These are phyloP conservation scores for Oncopeltus fasciatus DNA, from an alignment of 1,140 invertebrate genomes.

Conservation along the genomic window DNA sequence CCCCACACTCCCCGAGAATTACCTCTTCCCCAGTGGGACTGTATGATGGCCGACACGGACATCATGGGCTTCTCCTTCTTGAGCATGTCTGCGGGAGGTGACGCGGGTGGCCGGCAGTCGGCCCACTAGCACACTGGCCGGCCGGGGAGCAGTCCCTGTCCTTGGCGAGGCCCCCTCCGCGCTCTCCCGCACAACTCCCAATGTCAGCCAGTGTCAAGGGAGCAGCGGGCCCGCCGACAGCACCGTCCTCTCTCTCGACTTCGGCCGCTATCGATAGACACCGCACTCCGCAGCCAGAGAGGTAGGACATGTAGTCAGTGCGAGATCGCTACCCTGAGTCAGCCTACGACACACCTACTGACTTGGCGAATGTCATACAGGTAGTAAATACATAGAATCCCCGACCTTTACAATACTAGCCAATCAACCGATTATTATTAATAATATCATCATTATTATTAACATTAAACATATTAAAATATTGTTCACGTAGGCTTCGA, in stretches of 20 bases:
- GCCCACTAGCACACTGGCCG: constrained; percentile 4
- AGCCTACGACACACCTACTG: too few species aligned
- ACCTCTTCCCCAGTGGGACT: constrained; percentile 24
- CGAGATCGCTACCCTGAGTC: too few species aligned
- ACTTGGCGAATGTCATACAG: too few species aligned
- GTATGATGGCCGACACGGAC: constrained; percentile 65
- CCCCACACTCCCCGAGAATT: too few species aligned
- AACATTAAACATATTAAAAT: too few species aligned
- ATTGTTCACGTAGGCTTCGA: too few species aligned
- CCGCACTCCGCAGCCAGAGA: neutral
- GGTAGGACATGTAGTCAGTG: too few species aligned
- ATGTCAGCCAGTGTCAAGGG: too few species aligned
- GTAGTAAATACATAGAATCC: too few species aligned
- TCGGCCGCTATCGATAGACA: neutral
- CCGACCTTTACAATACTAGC: too few species aligned
- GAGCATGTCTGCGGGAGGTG: constrained; percentile 36
- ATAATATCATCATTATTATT: too few species aligned
- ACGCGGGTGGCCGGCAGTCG: neutral
- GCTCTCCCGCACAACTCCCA: neutral
- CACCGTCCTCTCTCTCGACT: neutral
- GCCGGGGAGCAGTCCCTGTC: neutral
- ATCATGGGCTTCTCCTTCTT: constrained; percentile 73
- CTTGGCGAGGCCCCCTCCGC: neutral
- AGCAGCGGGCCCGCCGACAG: neutral
- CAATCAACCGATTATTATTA: too few species aligned